Percentiles rank a stretch among this genome's conserved stretches.
Evolutionary conservation across 2,797 vertebrate genomes (phyloP).

Genomic region (Coregonus suidteri): DNA sequence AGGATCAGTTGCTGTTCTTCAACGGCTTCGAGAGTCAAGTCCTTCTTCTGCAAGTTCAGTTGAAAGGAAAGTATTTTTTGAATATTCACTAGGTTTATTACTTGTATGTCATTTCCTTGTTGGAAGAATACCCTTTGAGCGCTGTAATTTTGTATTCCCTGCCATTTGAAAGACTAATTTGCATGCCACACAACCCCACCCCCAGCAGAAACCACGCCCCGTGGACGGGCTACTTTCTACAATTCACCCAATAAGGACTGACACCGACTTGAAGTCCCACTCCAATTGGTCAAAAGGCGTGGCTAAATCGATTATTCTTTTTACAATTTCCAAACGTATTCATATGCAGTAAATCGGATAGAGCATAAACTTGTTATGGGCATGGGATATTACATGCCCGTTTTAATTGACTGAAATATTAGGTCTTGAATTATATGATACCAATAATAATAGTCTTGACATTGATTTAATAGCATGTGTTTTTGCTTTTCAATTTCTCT

Average conservation of each 20-base stretch:
- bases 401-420: no score
- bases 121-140: background rate
- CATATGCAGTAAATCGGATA: background rate
- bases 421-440: background rate
- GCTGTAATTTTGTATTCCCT: slow-evolving; percentile 43
- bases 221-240: background rate
- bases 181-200: slow-evolving; percentile 44
- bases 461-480: background rate
- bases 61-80: background rate
- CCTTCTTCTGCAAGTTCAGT: background rate
- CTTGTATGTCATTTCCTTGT: slow-evolving; percentile 36
- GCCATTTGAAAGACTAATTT: slow-evolving; percentile 61
- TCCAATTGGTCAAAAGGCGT: background rate
- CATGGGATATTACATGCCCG: no score
- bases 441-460: background rate
- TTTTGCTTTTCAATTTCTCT: background rate
- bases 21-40: background rate
- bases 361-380: no score
- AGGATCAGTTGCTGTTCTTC: background rate
- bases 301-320: background rate
- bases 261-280: background rate
- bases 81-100: background rate
- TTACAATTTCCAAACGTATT: background rate
- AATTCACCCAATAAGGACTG: slow-evolving; percentile 17
- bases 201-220: slow-evolving; percentile 57